Percentiles rank a stretch among this genome's conserved stretches.
These are phyloP conservation scores for Hestina assimilis DNA, from an alignment of 1,140 invertebrate genomes.

Conservation along the genomic window DNA sequence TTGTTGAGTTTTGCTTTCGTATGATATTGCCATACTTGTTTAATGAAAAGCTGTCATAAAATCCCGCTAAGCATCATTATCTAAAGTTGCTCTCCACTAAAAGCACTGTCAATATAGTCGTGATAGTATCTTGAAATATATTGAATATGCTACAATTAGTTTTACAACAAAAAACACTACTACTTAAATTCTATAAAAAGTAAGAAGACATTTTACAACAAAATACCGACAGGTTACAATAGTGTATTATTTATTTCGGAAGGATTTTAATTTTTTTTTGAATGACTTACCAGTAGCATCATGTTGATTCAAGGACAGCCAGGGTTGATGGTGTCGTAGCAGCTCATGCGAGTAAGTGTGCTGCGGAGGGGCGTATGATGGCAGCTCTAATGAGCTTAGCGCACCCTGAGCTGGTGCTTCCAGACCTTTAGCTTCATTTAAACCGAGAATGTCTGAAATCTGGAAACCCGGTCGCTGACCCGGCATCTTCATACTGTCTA, in stretches of 20 bases:
- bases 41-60: slow-evolving; percentile 21
- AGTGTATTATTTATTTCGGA: too few species aligned
- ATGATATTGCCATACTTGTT: slow-evolving; percentile 6
- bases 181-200: too few species aligned
- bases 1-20: slow-evolving; percentile 1
- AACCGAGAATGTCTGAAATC: slow-evolving; percentile 86
- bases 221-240: too few species aligned
- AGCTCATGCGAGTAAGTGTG: slow-evolving; percentile 63
- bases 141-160: background rate
- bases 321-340: slow-evolving; percentile 69
- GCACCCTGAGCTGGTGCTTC: slow-evolving; percentile 41
- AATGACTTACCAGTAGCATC: slow-evolving; percentile 48
- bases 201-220: too few species aligned
- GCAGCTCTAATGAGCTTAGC: slow-evolving; percentile 46
- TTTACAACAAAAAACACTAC: too few species aligned
- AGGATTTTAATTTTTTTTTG: background rate
- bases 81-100: slow-evolving; percentile 21
- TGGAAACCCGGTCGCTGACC: slow-evolving; percentile 84
- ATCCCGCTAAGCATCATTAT: slow-evolving; percentile 19
- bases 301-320: slow-evolving; percentile 64
- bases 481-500: slow-evolving; percentile 84
- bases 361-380: slow-evolving; percentile 52
- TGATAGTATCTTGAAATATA: background rate
- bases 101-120: slow-evolving; percentile 9
- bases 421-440: slow-evolving; percentile 73